Base-by-base conservation (phyloP, 2,113 vertebrate genomes). In the Cottus gobio region DNA sequence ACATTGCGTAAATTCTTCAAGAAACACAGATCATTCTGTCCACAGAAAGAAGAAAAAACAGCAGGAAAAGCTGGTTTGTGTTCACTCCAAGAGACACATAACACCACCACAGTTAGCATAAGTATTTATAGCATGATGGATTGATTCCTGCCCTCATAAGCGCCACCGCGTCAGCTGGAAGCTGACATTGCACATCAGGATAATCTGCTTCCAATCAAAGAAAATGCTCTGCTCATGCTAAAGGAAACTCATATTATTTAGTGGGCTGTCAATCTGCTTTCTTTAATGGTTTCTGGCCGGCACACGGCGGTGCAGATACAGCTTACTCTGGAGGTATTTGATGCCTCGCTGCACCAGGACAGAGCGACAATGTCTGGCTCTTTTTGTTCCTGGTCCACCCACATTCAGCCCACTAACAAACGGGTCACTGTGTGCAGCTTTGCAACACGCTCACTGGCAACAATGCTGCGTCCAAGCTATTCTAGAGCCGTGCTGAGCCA, bases 281-380 rank as follows among this genome's bases (percentile, higher is more conserved):
- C 71, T 84, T 79, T 77, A 54, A 68, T 65, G 74, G 36, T 11
- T 22, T 69, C 64, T 74, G 79, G 64, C 46, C 34, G 24, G 26
- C 77, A 60, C 56, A 61, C 48, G 63, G 81, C 86, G 81, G 83
- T 89, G 82, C 84, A 77, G 74, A 85, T 72, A 77, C 71, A 66
- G 58, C 68, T 89, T 62, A 37, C 63, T 58, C 71, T 76, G 69
- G 65, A 85, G 86, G 80, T 79, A 80, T 91, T 90, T 85, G 86
- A 91, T 70, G 91, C 92, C 81, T 89, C 82, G 26, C 77, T 92
- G 91, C 89, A 90, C 92, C 81, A 48, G 83, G 83, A 94, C 92
- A 92, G 89, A 87, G 88, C 72, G 31, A 89, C 86, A 87, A 90
- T 91, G 90, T 92, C 89, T 83, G 77, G 48, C 67, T 85, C 79